Conservation (phyloP, 2,888 invertebrate species). For the Hydropsyche betteni region DNA sequence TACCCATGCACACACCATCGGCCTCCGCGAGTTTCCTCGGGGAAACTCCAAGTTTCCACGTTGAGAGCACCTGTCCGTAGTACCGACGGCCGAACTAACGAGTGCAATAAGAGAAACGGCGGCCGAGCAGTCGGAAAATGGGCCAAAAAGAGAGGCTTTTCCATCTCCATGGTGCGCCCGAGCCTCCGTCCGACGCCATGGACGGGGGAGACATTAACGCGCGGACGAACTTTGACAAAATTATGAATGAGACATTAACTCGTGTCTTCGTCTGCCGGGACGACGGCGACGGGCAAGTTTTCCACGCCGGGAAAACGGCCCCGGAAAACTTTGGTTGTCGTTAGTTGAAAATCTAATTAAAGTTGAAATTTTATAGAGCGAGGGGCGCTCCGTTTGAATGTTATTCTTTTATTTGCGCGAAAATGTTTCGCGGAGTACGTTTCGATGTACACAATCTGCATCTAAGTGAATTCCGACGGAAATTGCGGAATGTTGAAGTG, state of each 20-base stretch:
- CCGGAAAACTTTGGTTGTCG: slow-evolving; percentile 47
- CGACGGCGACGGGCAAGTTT: slow-evolving; percentile 37
- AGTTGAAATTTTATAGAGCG: slow-evolving; percentile 50
- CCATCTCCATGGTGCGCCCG: too few relatives aligned
- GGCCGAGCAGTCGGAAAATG: too few relatives aligned
- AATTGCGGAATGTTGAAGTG: too few relatives aligned
- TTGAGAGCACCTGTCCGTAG: slow-evolving; percentile 3
- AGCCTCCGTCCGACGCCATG: not conserved
- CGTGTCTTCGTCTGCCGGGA: slow-evolving; percentile 24
- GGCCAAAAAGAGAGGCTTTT: too few relatives aligned
- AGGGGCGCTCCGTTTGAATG: slow-evolving; percentile 18
- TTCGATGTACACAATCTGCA: not conserved
- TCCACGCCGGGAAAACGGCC: slow-evolving; percentile 27
- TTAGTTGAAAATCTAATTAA: slow-evolving; percentile 52
- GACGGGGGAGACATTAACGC: not conserved
- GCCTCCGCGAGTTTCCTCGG: not conserved
- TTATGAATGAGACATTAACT: slow-evolving; percentile 47
- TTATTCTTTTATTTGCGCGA: too few relatives aligned
- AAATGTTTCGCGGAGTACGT: slow-evolving; percentile 13
- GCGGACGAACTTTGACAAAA: slow-evolving; percentile 45
- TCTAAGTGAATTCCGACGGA: too few relatives aligned
- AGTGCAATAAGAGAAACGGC: slow-evolving; percentile 5
- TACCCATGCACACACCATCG: not conserved
- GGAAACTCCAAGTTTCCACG: not conserved
- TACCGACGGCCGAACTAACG: slow-evolving; percentile 5